Evolutionary conservation across 2,113 vertebrate species (phyloP).

Genomic region (Anarhynchus alexandrinus): DNA sequence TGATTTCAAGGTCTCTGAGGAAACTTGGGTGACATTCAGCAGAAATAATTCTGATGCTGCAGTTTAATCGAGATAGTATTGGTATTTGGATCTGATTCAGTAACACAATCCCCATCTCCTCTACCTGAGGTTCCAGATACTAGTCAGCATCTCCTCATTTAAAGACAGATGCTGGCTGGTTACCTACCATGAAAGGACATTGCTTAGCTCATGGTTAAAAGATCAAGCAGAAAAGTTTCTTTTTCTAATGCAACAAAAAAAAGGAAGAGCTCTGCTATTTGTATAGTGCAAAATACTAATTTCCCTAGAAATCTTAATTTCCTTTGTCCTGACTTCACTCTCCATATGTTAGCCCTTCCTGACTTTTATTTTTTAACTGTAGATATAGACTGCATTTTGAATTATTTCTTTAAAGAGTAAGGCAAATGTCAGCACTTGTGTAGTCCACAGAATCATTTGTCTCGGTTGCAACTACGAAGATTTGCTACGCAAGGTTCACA

Average conservation of each 20-base stretch:
- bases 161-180: neutral
- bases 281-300: neutral
- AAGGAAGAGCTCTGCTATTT: neutral
- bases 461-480: neutral
- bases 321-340: neutral
- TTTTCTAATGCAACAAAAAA: neutral
- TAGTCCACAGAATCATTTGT: neutral
- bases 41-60: conserved; percentile 11
- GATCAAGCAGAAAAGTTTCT: neutral
- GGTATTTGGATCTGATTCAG: neutral
- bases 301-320: neutral
- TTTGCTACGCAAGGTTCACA: neutral
- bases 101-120: neutral
- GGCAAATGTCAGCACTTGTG: neutral
- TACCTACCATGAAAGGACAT: neutral
- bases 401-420: neutral
- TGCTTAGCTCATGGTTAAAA: conserved; percentile 3
- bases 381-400: neutral
- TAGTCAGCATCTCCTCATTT: conserved; percentile 3
- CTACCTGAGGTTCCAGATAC: neutral
- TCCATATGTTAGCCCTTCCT: neutral
- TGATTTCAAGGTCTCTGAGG: neutral
- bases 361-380: neutral
- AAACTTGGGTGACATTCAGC: neutral
- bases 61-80: neutral